These are phyloP conservation scores for Calosoma granatense DNA, from an alignment of 1,140 invertebrate species.

Conservation along the genomic window DNA sequence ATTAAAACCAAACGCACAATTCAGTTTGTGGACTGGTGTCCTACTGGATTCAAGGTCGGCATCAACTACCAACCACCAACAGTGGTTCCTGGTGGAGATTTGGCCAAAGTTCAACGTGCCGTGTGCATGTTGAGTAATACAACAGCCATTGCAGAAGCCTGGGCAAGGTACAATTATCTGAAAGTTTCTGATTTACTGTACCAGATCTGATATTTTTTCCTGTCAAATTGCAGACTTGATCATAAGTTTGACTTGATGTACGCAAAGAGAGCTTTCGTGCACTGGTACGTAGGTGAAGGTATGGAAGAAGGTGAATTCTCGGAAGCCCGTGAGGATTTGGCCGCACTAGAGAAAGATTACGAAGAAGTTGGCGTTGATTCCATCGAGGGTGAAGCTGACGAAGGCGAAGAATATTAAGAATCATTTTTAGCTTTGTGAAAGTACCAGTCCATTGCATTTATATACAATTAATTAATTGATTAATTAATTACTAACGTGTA, in stretches of 20 bases:
- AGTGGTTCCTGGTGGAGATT: slow-evolving; percentile 67
- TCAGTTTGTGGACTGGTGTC: slow-evolving; percentile 76
- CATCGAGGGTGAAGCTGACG: slow-evolving; percentile 58
- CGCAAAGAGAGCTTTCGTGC: slow-evolving; percentile 74
- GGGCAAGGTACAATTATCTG: slow-evolving; percentile 44
- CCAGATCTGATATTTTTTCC: neutral
- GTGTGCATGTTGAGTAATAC: slow-evolving; percentile 84
- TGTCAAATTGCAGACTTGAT: slow-evolving; percentile 44
- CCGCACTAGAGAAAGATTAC: slow-evolving; percentile 76
- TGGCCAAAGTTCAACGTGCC: slow-evolving; percentile 75
- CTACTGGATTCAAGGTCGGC: slow-evolving; percentile 65
- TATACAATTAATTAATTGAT: neutral
- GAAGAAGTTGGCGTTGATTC: slow-evolving; percentile 68
- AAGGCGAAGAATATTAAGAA: slow-evolving; percentile 56
- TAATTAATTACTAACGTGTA: neutral
- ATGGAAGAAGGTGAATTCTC: slow-evolving; percentile 82
- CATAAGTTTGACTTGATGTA: slow-evolving; percentile 80
- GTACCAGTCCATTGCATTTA: neutral
- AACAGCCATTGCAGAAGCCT: slow-evolving; percentile 78
- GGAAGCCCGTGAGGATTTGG: slow-evolving; percentile 77
- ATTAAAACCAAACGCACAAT: slow-evolving; percentile 80
- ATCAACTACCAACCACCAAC: slow-evolving; percentile 79
- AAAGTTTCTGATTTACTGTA: neutral
- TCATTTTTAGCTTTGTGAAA: neutral
- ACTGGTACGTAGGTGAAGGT: slow-evolving; percentile 79